These are phyloP conservation scores for Tragelaphus imberbis DNA, from an alignment of 2,113 vertebrate genomes.

Conservation along the genomic window DNA sequence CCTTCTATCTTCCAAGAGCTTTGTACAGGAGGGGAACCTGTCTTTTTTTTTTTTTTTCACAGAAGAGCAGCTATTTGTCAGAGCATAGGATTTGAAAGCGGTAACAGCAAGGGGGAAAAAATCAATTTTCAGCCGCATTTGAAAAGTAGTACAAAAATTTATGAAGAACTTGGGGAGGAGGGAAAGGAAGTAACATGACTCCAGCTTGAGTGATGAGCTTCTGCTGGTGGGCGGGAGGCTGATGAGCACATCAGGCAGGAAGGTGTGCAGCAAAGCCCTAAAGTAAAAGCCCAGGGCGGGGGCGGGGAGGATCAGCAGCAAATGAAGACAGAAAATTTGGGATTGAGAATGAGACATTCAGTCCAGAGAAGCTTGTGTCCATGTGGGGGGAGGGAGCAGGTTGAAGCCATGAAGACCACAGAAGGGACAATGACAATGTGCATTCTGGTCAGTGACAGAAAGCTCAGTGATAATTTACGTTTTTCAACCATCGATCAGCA, in stretches of 20 bases:
- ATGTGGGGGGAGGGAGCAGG: background rate
- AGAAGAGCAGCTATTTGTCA: constrained; percentile 21
- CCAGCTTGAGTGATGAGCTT: background rate
- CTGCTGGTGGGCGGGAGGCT: background rate
- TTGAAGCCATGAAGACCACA: accelerated
- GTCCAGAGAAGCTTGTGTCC: background rate
- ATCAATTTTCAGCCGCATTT: constrained; percentile 47
- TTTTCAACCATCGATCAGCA: background rate
- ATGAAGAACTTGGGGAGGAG: constrained; percentile 9
- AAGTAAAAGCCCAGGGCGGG: background rate
- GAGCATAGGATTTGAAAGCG: background rate
- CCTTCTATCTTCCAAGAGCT: background rate
- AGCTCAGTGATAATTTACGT: background rate
- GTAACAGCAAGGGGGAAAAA: background rate
- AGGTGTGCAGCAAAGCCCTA: background rate
- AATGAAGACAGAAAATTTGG: background rate
- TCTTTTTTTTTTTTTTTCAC: background rate
- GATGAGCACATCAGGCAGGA: background rate
- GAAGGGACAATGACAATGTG: too few relatives aligned
- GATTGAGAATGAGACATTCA: background rate
- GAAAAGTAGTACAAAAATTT: constrained; percentile 37
- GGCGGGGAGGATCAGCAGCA: background rate
- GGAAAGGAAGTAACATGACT: background rate
- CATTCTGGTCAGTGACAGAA: background rate
- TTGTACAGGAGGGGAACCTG: background rate